Percentiles rank a stretch among this genome's conserved stretches.
Conservation (phyloP, 1,140 invertebrate species). For the Babylonia areolata region DNA sequence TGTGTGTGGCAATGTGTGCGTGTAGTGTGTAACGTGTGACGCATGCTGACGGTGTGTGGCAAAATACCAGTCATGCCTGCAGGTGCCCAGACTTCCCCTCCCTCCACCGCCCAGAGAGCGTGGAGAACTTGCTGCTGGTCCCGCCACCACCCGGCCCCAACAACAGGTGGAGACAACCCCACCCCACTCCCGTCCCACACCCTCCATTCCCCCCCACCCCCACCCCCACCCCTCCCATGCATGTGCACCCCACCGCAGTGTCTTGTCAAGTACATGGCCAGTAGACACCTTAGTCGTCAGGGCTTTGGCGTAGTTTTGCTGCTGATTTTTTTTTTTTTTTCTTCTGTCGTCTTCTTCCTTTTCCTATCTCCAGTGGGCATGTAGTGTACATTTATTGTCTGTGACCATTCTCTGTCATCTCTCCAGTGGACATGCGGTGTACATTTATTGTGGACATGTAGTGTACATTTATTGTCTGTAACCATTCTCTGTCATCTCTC, state of each 20-base stretch:
- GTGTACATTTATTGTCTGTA: too few species aligned
- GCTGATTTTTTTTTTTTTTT: not conserved
- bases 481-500: too few species aligned
- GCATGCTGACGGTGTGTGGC: not conserved
- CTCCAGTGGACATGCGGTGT: too few species aligned
- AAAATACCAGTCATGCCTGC: not conserved
- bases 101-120: slow-evolving; percentile 59
- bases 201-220: not conserved
- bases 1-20: too few species aligned
- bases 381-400: too few species aligned
- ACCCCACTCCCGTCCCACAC: slow-evolving; percentile 1
- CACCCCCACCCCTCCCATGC: not conserved
- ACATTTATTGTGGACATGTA: too few species aligned
- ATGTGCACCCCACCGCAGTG: not conserved
- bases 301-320: not conserved
- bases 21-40: not conserved
- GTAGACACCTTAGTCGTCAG: not conserved
- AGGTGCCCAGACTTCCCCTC: slow-evolving; percentile 44
- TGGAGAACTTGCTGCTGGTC: slow-evolving; percentile 63
- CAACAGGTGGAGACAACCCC: slow-evolving; percentile 60
- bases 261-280: not conserved
- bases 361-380: not conserved
- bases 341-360: not conserved
- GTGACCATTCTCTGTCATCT: too few species aligned
- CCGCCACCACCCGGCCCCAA: slow-evolving; percentile 66